Base-by-base conservation (phyloP, 2,797 vertebrate species). In the Hydrocynus forskahlii region DNA sequence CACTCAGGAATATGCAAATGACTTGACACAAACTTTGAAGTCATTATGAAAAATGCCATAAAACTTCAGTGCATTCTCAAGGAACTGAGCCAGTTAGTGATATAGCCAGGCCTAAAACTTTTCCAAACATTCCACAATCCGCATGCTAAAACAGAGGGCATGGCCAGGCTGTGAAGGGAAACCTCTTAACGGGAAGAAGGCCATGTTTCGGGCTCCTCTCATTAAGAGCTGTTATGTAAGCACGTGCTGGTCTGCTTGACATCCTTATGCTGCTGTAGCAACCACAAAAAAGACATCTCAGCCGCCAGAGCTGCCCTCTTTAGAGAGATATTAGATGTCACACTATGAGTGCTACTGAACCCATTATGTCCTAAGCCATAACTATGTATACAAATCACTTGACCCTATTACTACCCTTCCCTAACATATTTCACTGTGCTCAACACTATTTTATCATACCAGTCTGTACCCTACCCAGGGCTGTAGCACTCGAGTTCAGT, bases 181-280 rank as follows among this genome's bases (percentile, higher is more conserved):
- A 60, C 59, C 60, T 38, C 23, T 78, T 16, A 25, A 45, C 40
- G 72, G 66, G 59, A 81, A 80, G 75, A 82, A 85, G 69, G 80
- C 54, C 54, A 73, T 54, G 55, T 68, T 71, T n/a, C 48, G 67
- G 29, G 50, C 45, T 75, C 25, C 29, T 64, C 78, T 82, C 70
- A 76, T 74, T 69, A 74, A 78, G 38, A 84, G 70, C 69, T 45
- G 38, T 86, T 82, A 84, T 82, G 62, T 55, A 84, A 87, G 75
- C 29, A 50, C 72, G 62, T 77, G 78, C 55, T 52, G 50, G 43
- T 55, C 43, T 72, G 21, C 66, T 45, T 19, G 62, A 82, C 25
- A 48, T 64, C 64, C 66, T 14, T n/a, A 19, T 14, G 25, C 63
- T 21, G 1, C 35, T 5, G 67, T 45, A 23, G 67, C 23, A 50